Percentiles rank a stretch among this genome's conserved stretches.
phyloP scores from a whole-genome alignment of 2,888 invertebrate species.

The Campoplex nolae region DNA sequence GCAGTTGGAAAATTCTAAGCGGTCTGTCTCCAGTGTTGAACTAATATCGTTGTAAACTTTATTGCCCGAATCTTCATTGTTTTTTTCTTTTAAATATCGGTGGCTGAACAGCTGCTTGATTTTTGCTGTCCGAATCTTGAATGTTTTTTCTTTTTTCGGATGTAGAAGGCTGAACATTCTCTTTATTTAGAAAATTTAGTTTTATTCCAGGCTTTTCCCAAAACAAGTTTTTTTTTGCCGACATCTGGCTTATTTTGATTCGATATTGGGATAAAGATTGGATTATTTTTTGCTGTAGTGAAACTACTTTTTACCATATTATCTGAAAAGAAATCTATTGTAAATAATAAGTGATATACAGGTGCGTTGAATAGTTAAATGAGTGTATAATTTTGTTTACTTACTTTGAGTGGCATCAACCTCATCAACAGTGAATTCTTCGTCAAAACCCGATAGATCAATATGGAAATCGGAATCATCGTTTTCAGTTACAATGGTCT shows the following conservation, averaged over 20 bases:
- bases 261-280: slow-evolving; percentile 26
- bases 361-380: slow-evolving; percentile 25
- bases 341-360: slow-evolving; percentile 41
- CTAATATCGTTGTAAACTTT: slow-evolving; percentile 7
- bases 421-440: slow-evolving; percentile 23
- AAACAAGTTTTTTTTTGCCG: not conserved
- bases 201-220: slow-evolving; percentile 28
- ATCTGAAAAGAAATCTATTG: slow-evolving; percentile 41
- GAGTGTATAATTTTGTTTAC: slow-evolving; percentile 7
- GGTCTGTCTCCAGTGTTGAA: slow-evolving; percentile 1
- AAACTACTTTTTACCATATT: slow-evolving; percentile 32
- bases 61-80: slow-evolving; percentile 2
- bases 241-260: slow-evolving; percentile 20
- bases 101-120: slow-evolving; percentile 36
- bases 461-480: slow-evolving; percentile 39
- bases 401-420: slow-evolving; percentile 40
- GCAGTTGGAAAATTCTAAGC: slow-evolving; percentile 8
- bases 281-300: slow-evolving; percentile 49
- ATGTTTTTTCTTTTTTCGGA: too few relatives aligned
- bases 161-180: too few relatives aligned
- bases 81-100: slow-evolving; percentile 23
- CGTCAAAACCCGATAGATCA: slow-evolving; percentile 50
- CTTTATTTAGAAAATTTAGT: not conserved
- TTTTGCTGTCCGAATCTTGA: not conserved
- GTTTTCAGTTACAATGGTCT: slow-evolving; percentile 44